A percentile compares a stretch with the other conserved stretches of the same genome.
These are phyloP conservation scores for Esperia sulphurella DNA, from an alignment of 2,888 invertebrate species.

Conservation along the genomic window DNA sequence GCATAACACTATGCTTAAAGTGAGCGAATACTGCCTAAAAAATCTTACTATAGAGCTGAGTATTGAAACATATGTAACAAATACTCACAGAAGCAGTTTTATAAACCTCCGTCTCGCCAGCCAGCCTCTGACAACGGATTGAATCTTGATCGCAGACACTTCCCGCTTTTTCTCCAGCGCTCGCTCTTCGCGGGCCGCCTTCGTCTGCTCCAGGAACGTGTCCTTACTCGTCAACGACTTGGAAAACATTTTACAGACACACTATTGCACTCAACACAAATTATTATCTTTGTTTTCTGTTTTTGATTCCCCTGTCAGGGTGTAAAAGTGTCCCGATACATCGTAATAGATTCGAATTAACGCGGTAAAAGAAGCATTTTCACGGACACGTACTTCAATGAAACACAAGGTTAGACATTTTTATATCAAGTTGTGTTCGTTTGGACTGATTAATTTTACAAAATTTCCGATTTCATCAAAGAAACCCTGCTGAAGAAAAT, in stretches of 20 bases:
- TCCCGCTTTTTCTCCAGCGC: conserved; percentile 91
- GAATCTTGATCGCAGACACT: conserved; percentile 85
- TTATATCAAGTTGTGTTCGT: background rate
- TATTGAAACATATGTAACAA: background rate
- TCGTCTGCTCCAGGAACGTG: conserved; percentile 92
- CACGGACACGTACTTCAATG: background rate
- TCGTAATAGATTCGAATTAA: conserved; percentile 3
- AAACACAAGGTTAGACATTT: background rate
- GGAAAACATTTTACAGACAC: conserved; percentile 53
- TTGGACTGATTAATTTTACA: background rate
- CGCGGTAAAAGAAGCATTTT: background rate
- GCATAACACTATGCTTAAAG: too few relatives aligned
- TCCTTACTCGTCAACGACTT: conserved; percentile 81
- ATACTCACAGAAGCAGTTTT: conserved; percentile 83
- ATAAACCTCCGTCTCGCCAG: conserved; percentile 82
- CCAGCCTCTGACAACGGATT: conserved; percentile 88
- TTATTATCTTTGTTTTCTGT: conserved; percentile 53
- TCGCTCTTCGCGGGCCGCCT: conserved; percentile 93
- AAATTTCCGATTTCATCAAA: background rate
- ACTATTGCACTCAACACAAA: conserved; percentile 30
- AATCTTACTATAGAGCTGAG: too few relatives aligned
- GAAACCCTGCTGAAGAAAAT: background rate
- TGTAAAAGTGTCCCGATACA: conserved; percentile 22
- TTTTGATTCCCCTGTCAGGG: conserved; percentile 43
- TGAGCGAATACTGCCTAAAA: too few relatives aligned